These are phyloP conservation scores for Maniola hyperantus DNA, from an alignment of 2,888 invertebrate genomes.

Conservation along the genomic window DNA sequence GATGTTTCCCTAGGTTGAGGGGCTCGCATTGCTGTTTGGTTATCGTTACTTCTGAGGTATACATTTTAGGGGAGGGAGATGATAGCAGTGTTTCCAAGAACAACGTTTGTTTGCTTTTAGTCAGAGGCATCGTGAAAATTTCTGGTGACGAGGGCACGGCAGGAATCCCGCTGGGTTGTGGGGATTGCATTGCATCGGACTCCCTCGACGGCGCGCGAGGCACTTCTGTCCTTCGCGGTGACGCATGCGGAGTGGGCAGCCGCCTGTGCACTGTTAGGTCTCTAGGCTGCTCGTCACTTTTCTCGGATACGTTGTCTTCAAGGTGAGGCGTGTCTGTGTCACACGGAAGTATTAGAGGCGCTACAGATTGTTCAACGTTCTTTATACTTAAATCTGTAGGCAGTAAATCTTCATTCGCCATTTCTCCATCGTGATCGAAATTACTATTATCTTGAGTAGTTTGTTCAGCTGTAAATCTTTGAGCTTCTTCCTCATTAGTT, in stretches of 20 bases:
- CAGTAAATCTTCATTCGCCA: conserved; percentile 65
- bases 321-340: conserved; percentile 55
- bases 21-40: conserved; percentile 85
- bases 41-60: conserved; percentile 81
- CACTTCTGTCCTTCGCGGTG: conserved; percentile 73
- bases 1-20: conserved; percentile 85
- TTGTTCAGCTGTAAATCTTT: conserved; percentile 34
- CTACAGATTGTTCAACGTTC: conserved; percentile 58
- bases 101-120: conserved; percentile 77
- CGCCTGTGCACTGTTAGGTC: conserved; percentile 83
- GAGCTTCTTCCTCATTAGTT: conserved; percentile 40
- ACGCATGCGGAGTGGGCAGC: conserved; percentile 69
- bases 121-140: conserved; percentile 78
- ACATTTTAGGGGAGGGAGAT: conserved; percentile 82
- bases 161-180: conserved; percentile 87
- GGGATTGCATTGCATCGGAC: conserved; percentile 88
- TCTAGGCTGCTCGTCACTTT: conserved; percentile 82
- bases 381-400: conserved; percentile 83
- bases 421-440: conserved; percentile 47
- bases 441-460: conserved; percentile 32
- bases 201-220: conserved; percentile 86
- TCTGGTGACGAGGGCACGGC: conserved; percentile 88
- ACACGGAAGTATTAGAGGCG: conserved; percentile 46
- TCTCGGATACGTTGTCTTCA: conserved; percentile 67
- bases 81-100: conserved; percentile 85